Conservation (phyloP, 2,113 vertebrate species). For the Clarias gariepinus region DNA sequence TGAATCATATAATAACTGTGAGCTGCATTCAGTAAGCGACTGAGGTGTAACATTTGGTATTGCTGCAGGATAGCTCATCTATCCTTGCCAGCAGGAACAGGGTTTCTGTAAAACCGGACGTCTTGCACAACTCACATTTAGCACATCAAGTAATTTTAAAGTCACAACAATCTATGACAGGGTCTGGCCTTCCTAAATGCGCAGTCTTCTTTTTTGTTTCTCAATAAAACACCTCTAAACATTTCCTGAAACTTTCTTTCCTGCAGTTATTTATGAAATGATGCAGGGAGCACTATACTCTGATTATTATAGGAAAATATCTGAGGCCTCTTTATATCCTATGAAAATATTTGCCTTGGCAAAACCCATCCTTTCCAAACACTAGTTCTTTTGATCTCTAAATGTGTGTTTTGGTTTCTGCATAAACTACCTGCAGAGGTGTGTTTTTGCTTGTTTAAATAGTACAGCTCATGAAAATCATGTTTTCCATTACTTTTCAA, state of each 20-base stretch:
- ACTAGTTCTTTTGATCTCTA: conserved; percentile 30
- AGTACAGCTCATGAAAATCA: conserved; percentile 22
- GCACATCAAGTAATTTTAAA: conserved; percentile 5
- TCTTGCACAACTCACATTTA: conserved; percentile 46
- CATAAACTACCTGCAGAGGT: conserved; percentile 3
- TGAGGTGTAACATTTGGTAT: conserved; percentile 55
- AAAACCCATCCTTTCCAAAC: conserved; percentile 19
- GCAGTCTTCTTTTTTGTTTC: neutral
- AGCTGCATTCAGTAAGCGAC: conserved; percentile 56
- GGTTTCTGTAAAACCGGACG: conserved; percentile 63
- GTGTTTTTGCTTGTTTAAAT: conserved; percentile 19
- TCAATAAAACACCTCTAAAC: neutral
- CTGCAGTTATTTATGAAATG: conserved; percentile 36
- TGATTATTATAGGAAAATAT: conserved; percentile 36
- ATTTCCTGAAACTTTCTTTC: conserved; percentile 32
- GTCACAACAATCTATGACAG: conserved; percentile 18
- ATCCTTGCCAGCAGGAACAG: conserved; percentile 68
- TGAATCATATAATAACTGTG: conserved; percentile 57
- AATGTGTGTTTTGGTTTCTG: conserved; percentile 27
- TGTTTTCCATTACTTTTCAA: conserved; percentile 23
- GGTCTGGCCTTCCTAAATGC: conserved; percentile 31
- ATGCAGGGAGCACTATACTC: conserved; percentile 25
- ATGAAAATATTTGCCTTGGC: conserved; percentile 35
- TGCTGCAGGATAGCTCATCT: conserved; percentile 45
- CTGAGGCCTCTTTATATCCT: conserved; percentile 18